Base-by-base conservation (phyloP, 2,113 vertebrate species). In the Takifugu bimaculatus region DNA sequence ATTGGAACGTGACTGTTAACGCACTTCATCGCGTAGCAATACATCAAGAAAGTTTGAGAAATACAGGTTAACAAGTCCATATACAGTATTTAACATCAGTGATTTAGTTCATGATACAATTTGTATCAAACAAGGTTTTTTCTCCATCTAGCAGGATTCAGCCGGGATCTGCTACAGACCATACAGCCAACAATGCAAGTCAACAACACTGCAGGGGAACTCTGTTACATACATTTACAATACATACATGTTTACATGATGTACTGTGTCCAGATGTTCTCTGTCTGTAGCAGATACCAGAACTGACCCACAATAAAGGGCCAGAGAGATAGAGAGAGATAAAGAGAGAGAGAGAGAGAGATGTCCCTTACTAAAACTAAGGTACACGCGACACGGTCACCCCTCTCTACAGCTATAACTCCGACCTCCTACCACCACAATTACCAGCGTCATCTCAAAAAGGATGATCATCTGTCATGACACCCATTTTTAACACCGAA, bases 51-150 rank as follows among this genome's bases (percentile, higher is more conserved):
- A 72, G 74, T 78, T 72, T 54, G 65, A 77, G 72, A 65, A 64
- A 85, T 72, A 76, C 63, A 28, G 72, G 78, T 67, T 70, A 43
- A 80, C 42, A 6, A 59, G 78, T 86, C 71, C 74, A 60, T 74
- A 75, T 77, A 81, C 77, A 80, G 94, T 92, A 93, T 92, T 91
- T 92, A 94, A 94, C 91, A 93, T 85, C 92, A 93, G 87, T 91
- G 85, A 89, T 84, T 91, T 92, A 92, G 91, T 94, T 94, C 87
- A 92, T 83, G 94, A 98, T 97, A 98, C 95, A 97, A 98, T 96
- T 98, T 97, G 96, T 96, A 98, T 98, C 95, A 97, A 87, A 96
- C 93, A 87, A 91, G 91, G 90, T 92, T 94, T 91, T 39, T 91
- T 93, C 93, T 94, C 94, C 91, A 92, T 92, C 91, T 92, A 85